phyloP scores from a whole-genome alignment of 2,113 vertebrate genomes.

The Salvelinus namaycush region DNA sequence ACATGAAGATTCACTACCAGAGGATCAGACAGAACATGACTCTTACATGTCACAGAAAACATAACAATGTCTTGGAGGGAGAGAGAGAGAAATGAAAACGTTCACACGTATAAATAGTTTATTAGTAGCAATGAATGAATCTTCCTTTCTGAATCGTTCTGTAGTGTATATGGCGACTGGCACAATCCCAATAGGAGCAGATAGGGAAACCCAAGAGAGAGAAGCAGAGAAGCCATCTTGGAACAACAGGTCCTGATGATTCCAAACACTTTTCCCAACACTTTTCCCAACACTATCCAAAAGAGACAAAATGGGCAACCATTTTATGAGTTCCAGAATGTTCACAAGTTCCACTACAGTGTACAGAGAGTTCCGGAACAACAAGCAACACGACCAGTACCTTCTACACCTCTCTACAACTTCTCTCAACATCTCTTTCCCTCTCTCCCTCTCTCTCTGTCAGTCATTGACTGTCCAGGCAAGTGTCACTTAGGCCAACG shows the following conservation, averaged over 20 bases:
- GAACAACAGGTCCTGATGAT: constrained; percentile 15
- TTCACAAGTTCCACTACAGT: constrained; percentile 3
- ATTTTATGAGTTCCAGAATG: constrained; percentile 18
- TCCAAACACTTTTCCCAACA: constrained; percentile 27
- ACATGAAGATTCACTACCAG: constrained; percentile 74
- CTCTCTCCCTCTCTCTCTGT: constrained; percentile 18
- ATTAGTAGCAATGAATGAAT: constrained; percentile 52
- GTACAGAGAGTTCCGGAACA: not conserved
- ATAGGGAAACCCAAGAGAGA: constrained; percentile 13
- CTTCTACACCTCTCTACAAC: not conserved
- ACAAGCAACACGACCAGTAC: not conserved
- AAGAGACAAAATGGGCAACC: not conserved
- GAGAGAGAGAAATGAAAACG: constrained; percentile 57
- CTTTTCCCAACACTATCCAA: too few species aligned
- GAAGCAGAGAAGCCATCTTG: not conserved
- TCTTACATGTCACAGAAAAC: constrained; percentile 41
- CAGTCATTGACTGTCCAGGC: constrained; percentile 25
- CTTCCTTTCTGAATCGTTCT: constrained; percentile 50
- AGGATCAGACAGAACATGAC: constrained; percentile 51
- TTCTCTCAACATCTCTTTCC: constrained; percentile 5
- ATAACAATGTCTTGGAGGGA: constrained; percentile 60
- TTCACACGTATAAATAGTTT: constrained; percentile 76
- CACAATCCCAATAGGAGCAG: constrained; percentile 44
- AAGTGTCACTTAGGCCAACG: constrained; percentile 38
- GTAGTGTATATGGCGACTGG: constrained; percentile 62